Evolutionary conservation across 2,113 vertebrate genomes (phyloP).

Genomic region (Dipodomys ordii): DNA sequence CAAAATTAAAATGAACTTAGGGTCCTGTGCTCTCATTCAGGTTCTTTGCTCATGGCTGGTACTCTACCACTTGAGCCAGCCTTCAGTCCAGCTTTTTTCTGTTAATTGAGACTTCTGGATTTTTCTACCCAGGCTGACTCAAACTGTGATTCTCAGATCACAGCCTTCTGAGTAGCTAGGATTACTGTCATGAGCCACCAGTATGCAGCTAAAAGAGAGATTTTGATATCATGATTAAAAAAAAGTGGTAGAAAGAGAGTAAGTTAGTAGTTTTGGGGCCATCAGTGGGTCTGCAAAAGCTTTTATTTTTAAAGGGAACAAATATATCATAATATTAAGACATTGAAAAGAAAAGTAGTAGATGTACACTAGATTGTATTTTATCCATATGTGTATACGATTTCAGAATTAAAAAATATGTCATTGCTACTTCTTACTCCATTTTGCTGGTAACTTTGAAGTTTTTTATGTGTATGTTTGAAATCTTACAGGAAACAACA

Average conservation of each 20-base stretch:
- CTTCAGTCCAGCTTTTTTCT: too few species aligned
- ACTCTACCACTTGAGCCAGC: too few species aligned
- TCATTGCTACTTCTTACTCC: neutral
- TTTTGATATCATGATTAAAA: neutral
- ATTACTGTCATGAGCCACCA: too few species aligned
- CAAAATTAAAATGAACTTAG: neutral
- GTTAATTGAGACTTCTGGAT: too few species aligned
- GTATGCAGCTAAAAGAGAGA: neutral
- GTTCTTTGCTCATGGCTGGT: too few species aligned
- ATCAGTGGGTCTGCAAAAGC: neutral
- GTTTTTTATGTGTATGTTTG: neutral
- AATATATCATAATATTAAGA: constrained; percentile 8
- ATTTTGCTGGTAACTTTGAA: neutral
- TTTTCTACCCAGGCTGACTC: too few species aligned
- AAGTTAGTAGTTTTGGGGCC: neutral
- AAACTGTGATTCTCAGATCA: too few species aligned
- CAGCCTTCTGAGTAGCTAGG: too few species aligned
- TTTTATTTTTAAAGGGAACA: neutral
- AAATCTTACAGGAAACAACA: constrained; percentile 17
- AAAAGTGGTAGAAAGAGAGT: neutral
- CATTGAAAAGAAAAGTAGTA: neutral
- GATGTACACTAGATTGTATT: neutral
- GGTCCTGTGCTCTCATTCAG: too few species aligned
- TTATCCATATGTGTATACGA: neutral
- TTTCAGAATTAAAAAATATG: neutral